Conservation (phyloP, 2,113 vertebrate species). For the Aythya baeri region DNA sequence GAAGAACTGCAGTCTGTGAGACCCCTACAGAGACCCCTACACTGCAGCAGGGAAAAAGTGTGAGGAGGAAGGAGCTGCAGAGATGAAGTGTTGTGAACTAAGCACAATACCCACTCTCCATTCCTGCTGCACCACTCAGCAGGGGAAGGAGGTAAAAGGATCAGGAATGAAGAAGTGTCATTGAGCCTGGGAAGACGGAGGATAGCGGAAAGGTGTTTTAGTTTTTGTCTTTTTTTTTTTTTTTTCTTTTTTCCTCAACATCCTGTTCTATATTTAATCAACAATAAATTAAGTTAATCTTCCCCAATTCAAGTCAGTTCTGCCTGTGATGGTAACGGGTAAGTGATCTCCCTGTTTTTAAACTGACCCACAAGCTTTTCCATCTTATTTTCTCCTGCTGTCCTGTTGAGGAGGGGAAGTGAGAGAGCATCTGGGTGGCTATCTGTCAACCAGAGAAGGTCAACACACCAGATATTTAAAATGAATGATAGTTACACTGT, state of each 20-base stretch:
- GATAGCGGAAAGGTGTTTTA: not conserved
- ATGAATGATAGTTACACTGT: not conserved
- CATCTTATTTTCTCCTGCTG: not conserved
- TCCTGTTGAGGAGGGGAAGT: not conserved
- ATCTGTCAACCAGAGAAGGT: not conserved
- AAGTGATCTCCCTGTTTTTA: not conserved
- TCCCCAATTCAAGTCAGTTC: not conserved
- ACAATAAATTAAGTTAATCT: not conserved
- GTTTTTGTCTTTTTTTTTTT: not conserved
- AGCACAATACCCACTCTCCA: not conserved
- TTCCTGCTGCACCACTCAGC: accelerated
- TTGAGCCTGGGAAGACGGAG: not conserved
- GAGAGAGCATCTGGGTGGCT: not conserved
- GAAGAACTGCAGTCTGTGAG: not conserved
- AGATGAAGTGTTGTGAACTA: not conserved
- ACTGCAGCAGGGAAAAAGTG: not conserved
- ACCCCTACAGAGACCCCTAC: not conserved
- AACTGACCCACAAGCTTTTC: not conserved
- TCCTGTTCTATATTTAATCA: not conserved
- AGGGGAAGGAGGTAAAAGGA: not conserved
- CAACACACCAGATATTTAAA: not conserved
- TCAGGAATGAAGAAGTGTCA: accelerated
- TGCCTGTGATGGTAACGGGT: not conserved
- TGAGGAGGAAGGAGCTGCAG: not conserved
- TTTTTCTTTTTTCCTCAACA: not conserved